Conservation (phyloP, 2,113 vertebrate genomes). For the Morphnarchus princeps region DNA sequence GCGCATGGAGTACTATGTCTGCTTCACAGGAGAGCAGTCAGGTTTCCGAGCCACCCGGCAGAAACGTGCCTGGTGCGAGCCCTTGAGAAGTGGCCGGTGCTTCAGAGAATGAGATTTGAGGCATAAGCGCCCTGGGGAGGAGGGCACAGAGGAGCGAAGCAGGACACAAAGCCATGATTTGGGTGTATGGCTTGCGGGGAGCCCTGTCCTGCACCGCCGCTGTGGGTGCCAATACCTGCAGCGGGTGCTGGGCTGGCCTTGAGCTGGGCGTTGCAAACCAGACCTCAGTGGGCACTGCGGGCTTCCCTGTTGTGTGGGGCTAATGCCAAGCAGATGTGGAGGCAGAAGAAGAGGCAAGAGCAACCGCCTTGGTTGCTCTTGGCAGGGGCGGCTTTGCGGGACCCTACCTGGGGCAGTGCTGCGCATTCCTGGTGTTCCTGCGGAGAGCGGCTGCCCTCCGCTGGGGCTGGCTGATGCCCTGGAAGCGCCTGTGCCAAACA, state of each 20-base stretch:
- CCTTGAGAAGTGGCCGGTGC: neutral
- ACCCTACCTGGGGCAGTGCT: neutral
- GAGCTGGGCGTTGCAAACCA: no score
- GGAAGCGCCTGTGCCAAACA: conserved; percentile 59
- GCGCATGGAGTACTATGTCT: neutral
- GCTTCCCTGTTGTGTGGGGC: neutral
- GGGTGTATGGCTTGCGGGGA: neutral
- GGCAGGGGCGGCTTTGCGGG: neutral
- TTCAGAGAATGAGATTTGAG: neutral
- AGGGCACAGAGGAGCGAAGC: neutral
- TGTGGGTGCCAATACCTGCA: accelerated
- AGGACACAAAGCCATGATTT: neutral
- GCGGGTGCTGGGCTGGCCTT: neutral
- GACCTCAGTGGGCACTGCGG: accelerated
- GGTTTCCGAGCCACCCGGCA: accelerated
- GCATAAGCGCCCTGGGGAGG: neutral
- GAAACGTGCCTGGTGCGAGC: accelerated
- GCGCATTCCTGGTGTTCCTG: conserved; percentile 34
- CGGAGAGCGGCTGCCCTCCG: conserved; percentile 6
- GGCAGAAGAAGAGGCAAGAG: neutral
- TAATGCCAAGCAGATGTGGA: neutral
- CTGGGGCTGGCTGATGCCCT: conserved; percentile 70
- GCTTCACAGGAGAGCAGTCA: neutral
- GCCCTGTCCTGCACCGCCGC: neutral
- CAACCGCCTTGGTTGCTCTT: neutral